Evolutionary conservation across 2,888 invertebrate genomes (phyloP), one percentile per base, ranked within the genome.

Genomic region (Epirrhoe tristata): DNA sequence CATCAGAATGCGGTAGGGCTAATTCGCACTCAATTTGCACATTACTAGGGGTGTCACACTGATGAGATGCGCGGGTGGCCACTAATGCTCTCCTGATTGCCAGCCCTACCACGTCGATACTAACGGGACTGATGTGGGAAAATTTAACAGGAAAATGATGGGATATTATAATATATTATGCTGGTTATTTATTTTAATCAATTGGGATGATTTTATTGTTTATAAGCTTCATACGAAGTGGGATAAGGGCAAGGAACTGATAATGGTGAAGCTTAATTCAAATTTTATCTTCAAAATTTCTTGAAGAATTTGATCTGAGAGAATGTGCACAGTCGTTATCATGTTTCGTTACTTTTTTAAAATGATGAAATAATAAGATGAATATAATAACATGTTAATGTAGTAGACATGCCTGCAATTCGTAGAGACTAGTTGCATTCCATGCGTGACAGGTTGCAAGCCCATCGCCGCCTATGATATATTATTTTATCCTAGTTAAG

Each of bases 31-130:
- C 70, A 73, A 73, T 74, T 73, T 73, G 50, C 70, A 66, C 70
- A 58, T 66, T 59, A 66, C 62, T 66, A 69, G 62, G 66, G 68
- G 72, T 71, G 72, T 66, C 67, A 63, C 58, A 43, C 53, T 66
- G 64, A 68, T 68, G 72, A 68, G 66, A 57, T 50, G 43, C 60
- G 60, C 63, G 67, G 75, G 75, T 72, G 73, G 76, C 58, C 74
- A 36, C 66, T 75, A 73, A 76, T 76, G 73, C 66, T 57, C 64
- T 52, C 56, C 46, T 58, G 70, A 75, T 75, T 71, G 72, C 67
- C 75, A 72, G 73, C 73, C 75, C 76, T 76, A 76, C 76, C 74
- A 72, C 76, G 64, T 58, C 59, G 53, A 54, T 65, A 56, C 53
- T 62, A 58, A 66, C 61, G 71, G 74, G 64, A 70, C 6, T 60